A percentile compares a stretch with the other conserved stretches of the same genome.
Evolutionary conservation across 2,888 invertebrate species (phyloP).

Genomic region (Ethmia dodecea): DNA sequence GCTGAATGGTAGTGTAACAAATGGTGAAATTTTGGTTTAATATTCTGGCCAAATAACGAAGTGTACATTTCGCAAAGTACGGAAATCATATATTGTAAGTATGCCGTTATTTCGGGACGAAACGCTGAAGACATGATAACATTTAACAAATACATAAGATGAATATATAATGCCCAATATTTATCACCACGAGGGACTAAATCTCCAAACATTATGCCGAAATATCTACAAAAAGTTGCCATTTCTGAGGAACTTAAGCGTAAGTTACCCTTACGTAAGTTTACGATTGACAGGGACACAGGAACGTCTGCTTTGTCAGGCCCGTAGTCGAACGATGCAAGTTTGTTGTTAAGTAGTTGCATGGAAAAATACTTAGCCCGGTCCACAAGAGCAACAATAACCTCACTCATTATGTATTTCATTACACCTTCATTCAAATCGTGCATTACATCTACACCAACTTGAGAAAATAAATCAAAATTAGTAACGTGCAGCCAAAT

Average conservation of each 20-base stretch:
- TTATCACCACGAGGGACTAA: conserved; percentile 7
- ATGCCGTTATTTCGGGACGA: not conserved
- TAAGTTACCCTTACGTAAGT: conserved; percentile 8
- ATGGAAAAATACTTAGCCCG: conserved; percentile 5
- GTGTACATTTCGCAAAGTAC: conserved; percentile 10
- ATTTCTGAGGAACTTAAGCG: conserved; percentile 8
- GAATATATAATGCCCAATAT: conserved; percentile 11
- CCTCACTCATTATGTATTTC: conserved; percentile 11
- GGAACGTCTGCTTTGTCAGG: conserved; percentile 6
- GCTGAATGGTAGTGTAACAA: conserved; percentile 7
- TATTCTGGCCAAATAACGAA: conserved; percentile 4
- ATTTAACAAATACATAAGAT: conserved; percentile 7
- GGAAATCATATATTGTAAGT: conserved; percentile 5
- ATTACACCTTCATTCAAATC: conserved; percentile 23
- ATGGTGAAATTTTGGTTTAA: conserved; percentile 12
- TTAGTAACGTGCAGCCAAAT: conserved; percentile 16
- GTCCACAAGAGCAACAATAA: conserved; percentile 9
- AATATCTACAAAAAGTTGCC: conserved; percentile 6
- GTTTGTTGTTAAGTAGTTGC: conserved; percentile 6
- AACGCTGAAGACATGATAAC: conserved; percentile 6
- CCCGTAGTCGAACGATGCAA: conserved; percentile 6
- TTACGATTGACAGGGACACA: conserved; percentile 1
- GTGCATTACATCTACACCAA: conserved; percentile 25
- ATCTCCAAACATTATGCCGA: conserved; percentile 13
- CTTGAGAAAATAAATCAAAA: conserved; percentile 21